phyloP scores from a whole-genome alignment of 2,113 vertebrate species.

The Oncorhynchus nerka region DNA sequence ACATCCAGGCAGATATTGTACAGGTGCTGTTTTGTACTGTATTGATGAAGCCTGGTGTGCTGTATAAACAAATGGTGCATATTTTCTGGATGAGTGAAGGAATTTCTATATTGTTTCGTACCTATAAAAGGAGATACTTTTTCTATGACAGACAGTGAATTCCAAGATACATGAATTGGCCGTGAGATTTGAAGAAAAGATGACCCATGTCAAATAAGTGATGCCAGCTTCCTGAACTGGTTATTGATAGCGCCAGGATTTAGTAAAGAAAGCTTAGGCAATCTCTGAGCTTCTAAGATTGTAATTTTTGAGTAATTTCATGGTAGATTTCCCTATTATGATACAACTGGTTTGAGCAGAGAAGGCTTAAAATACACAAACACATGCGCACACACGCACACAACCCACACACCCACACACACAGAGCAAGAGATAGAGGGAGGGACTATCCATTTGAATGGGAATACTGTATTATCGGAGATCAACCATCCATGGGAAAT shows the following conservation, averaged over 20 bases:
- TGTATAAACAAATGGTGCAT: background rate
- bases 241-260: conserved; percentile 29
- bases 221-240: conserved; percentile 24
- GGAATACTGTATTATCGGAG: conserved; percentile 45
- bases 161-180: conserved; percentile 66
- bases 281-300: conserved; percentile 49
- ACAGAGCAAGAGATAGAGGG: background rate
- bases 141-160: background rate
- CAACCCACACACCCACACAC: conserved; percentile 18
- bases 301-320: conserved; percentile 62
- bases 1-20: background rate
- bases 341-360: conserved; percentile 51
- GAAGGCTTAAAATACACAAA: conserved; percentile 13
- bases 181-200: conserved; percentile 46
- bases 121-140: background rate
- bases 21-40: background rate
- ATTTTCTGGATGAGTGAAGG: background rate
- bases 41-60: background rate
- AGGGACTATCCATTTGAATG: conserved; percentile 41
- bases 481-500: conserved; percentile 60
- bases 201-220: conserved; percentile 2
- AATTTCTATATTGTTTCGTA: background rate
- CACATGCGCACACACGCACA: conserved; percentile 48
- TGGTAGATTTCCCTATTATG: conserved; percentile 65
- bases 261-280: conserved; percentile 38